Evolutionary conservation across 2,113 vertebrate species (phyloP).

Genomic region (Gallinago media): DNA sequence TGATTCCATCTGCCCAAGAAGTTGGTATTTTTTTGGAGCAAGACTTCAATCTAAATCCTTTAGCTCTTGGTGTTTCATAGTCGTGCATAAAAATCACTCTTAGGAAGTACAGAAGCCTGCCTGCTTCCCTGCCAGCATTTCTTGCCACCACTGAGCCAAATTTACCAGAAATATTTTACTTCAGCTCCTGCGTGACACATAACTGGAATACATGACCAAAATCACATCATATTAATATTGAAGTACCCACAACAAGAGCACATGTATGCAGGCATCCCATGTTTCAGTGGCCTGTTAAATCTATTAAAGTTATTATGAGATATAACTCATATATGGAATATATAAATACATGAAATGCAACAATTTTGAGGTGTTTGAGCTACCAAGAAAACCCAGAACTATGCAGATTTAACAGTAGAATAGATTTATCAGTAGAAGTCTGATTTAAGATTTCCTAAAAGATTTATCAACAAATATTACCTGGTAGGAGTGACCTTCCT

Average conservation of each 20-base stretch:
- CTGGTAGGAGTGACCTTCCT: background rate
- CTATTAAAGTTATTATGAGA: background rate
- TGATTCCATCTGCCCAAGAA: background rate
- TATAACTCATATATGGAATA: background rate
- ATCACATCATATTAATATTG: background rate
- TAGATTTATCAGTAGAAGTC: background rate
- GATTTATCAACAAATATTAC: background rate
- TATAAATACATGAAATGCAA: background rate
- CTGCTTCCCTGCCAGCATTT: accelerated
- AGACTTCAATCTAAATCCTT: background rate
- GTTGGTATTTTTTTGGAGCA: too few relatives aligned
- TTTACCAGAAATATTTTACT: background rate
- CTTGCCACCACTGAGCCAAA: too few relatives aligned
- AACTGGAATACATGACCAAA: background rate
- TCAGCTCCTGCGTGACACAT: background rate
- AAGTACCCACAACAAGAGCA: background rate
- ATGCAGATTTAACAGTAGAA: background rate
- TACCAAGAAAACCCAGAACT: background rate
- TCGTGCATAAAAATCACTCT: background rate
- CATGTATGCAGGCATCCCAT: background rate
- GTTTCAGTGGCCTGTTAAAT: background rate
- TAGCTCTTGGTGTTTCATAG: background rate
- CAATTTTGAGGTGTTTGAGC: background rate
- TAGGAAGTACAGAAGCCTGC: background rate
- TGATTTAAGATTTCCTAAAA: background rate